Evolutionary conservation across 2,113 vertebrate species (phyloP).

Genomic region (Mirza zaza): DNA sequence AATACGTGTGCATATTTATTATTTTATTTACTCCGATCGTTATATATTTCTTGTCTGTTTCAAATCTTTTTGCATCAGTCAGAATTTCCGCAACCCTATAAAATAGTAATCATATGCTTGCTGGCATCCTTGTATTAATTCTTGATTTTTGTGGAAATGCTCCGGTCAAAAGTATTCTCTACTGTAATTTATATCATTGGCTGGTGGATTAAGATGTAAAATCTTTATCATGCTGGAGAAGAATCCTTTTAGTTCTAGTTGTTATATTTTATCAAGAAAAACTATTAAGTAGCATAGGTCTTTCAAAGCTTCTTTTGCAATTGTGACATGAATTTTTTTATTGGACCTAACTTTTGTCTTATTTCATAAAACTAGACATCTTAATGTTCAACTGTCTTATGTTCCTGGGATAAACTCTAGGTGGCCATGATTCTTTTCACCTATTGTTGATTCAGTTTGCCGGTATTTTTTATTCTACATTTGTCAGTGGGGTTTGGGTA

Average conservation of each 20-base stretch:
- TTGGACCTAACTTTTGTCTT: neutral
- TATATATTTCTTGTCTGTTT: neutral
- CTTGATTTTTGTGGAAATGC: neutral
- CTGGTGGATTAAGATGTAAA: neutral
- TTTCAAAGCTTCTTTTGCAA: neutral
- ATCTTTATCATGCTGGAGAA: neutral
- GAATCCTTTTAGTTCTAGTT: neutral
- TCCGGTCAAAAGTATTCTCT: neutral
- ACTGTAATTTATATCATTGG: neutral
- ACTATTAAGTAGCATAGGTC: neutral
- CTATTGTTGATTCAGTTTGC: neutral
- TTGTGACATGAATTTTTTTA: constrained; percentile 1
- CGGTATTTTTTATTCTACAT: neutral
- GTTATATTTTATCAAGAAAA: neutral
- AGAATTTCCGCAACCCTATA: neutral
- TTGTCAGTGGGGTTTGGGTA: neutral
- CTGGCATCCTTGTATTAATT: neutral
- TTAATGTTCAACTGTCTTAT: neutral
- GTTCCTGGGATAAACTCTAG: neutral
- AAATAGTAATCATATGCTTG: neutral
- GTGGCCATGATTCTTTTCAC: neutral
- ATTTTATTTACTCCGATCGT: neutral
- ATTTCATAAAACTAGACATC: neutral
- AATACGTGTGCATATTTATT: neutral
- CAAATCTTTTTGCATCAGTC: neutral